Evolutionary conservation across 2,888 invertebrate species (phyloP).

Genomic region (Camptogramma bilineatum): DNA sequence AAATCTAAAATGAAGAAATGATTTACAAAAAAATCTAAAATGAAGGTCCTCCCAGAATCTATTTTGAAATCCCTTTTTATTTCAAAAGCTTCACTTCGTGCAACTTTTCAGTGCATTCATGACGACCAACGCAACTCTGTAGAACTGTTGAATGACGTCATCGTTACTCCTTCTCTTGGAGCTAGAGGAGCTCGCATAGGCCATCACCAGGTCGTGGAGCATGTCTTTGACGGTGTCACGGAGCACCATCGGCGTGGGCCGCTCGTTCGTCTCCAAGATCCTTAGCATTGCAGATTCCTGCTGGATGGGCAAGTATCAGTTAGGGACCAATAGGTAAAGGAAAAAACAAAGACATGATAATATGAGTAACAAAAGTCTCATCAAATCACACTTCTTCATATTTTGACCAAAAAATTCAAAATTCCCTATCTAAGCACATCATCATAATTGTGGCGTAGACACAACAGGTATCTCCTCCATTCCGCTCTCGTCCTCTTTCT

Average conservation of each 20-base stretch:
- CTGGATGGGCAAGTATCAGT: background rate
- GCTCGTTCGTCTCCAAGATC: slow-evolving; percentile 50
- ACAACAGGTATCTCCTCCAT: too few relatives aligned
- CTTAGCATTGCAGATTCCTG: slow-evolving; percentile 55
- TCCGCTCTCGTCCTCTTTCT: too few relatives aligned
- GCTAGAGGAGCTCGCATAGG: slow-evolving; percentile 56
- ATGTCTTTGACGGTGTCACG: slow-evolving; percentile 48
- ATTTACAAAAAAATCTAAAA: too few relatives aligned
- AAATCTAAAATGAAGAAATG: background rate
- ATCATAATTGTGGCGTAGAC: too few relatives aligned
- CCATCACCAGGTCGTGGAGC: slow-evolving; percentile 56
- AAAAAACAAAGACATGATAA: background rate
- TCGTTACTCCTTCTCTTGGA: slow-evolving; percentile 47
- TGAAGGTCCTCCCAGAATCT: too few relatives aligned
- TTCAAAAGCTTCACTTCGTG: slow-evolving; percentile 42
- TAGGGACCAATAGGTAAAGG: background rate
- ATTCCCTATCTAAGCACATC: too few relatives aligned
- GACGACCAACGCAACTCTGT: slow-evolving; percentile 53
- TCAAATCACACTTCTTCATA: too few relatives aligned
- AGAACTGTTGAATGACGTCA: slow-evolving; percentile 54
- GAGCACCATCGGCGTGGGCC: slow-evolving; percentile 51
- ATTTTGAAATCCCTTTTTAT: background rate
- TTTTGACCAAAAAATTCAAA: too few relatives aligned
- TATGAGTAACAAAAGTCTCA: background rate
- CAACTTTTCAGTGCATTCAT: slow-evolving; percentile 59